Evolutionary conservation across 2,797 vertebrate genomes (phyloP), one percentile per base, ranked within the genome.

Genomic region (Siniperca scherzeri): DNA sequence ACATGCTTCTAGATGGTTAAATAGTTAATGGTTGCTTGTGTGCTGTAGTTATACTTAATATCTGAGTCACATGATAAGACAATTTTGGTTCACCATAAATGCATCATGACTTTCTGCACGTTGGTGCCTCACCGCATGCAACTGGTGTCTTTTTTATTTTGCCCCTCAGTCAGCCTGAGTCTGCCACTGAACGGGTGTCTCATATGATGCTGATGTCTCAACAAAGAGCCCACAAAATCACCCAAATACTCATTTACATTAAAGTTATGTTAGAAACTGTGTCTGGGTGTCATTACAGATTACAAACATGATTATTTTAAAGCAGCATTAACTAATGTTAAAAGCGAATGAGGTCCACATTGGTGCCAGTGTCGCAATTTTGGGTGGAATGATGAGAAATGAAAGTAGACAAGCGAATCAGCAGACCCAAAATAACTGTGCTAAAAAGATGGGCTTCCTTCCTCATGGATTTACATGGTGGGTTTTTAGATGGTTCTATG

Each of bases 351-450:
- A 17, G 5, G 50, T 27, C 27, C 38, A 55, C 19, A 21, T 14
- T 46, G 44, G 13, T 46, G 7, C 40, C 70, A 69, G 9, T 78
- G 56, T 73, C 0, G 30, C 9, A 55, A 56, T 42, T 7, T 52
- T 33, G 14, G 25, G 19, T 6, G 0, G 5, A 42, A 40, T 33
- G 17, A 30, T 62, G 52, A 75, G 66, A 79, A 83, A 61, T 66
- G 53, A 79, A 79, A 83, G 77, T 21, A 64, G 52, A 52, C 42
- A 19, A 0, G 2, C 2, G 5, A 22, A 66, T 59, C 16, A 46
- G 22, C 42, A 57, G 33, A 44, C 11, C 30, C 3, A 2, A 69
- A 77, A 68, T 55, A 38, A 17, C 53, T 8, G 0, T 19, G 14
- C 9, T 10, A 12, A 46, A 62, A 6, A 6, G 2, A 65, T 1